A percentile compares a stretch with the other conserved stretches of the same genome.
phyloP scores from a whole-genome alignment of 1,140 invertebrate genomes.

The Magallana gigas region DNA sequence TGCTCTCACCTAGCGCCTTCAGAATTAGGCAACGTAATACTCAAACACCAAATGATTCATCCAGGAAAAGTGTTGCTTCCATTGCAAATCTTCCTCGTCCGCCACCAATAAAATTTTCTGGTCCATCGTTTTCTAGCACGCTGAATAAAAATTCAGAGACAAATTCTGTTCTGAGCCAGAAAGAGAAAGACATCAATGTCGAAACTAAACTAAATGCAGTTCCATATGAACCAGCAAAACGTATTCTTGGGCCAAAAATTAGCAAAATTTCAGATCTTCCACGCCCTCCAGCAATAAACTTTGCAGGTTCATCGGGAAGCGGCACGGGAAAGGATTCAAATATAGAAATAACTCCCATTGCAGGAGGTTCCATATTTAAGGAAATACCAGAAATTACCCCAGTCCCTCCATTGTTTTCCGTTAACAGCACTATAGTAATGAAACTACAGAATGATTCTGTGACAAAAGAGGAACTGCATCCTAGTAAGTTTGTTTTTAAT shows the following conservation, averaged over 20 bases:
- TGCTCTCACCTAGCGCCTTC: background rate
- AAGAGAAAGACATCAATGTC: background rate
- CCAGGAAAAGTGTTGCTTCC: background rate
- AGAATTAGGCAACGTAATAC: background rate
- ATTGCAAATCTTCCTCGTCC: background rate
- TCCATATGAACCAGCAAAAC: background rate
- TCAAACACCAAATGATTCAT: background rate
- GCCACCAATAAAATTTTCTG: background rate
- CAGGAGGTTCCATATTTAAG: background rate
- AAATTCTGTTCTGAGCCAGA: background rate
- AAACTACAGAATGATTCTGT: constrained; percentile 35
- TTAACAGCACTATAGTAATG: background rate
- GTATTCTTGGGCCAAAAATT: background rate
- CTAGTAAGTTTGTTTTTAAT: background rate
- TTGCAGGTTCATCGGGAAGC: background rate
- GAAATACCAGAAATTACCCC: background rate
- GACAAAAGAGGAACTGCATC: constrained; percentile 2
- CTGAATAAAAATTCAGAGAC: background rate
- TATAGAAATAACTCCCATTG: background rate
- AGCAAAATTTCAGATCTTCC: background rate
- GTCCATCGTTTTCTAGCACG: background rate
- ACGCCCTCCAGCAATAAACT: background rate
- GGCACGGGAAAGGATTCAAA: no score
- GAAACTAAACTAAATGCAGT: background rate
- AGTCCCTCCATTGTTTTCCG: background rate